Percentiles rank a stretch among this genome's conserved stretches.
Conservation (phyloP, 2,888 invertebrate species). For the Cantharis nigra region DNA sequence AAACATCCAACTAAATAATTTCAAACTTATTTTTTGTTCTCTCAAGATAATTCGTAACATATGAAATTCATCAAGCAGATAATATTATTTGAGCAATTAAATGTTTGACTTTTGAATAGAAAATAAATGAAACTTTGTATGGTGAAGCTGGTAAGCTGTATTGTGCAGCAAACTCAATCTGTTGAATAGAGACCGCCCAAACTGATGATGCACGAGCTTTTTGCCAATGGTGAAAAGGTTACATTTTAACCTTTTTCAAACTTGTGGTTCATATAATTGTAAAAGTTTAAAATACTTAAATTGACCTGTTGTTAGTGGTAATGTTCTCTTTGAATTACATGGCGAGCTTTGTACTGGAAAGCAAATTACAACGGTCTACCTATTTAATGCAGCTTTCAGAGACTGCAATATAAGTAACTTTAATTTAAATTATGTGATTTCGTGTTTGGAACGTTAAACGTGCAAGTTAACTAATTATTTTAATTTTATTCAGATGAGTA, state of each 20-base stretch:
- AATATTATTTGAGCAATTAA: neutral
- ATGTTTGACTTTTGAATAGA: neutral
- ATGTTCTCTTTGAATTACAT: neutral
- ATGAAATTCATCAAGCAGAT: neutral
- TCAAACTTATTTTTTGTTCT: neutral
- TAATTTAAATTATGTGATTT: neutral
- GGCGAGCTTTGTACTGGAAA: slow-evolving; percentile 3
- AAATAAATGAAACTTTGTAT: neutral
- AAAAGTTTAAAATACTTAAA: neutral
- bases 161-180: neutral
- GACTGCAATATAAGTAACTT: neutral
- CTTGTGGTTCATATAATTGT: neutral
- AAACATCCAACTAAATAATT: neutral
- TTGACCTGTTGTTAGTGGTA: slow-evolving; percentile 1
- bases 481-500: neutral
- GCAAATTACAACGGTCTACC: slow-evolving; percentile 16
- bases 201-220: neutral
- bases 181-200: neutral
- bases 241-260: neutral
- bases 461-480: neutral
- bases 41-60: neutral
- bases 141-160: neutral
- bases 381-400: slow-evolving; percentile 4
- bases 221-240: neutral
- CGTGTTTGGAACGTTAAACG: neutral